phyloP scores from a whole-genome alignment of 2,888 invertebrate genomes.

The Nomada goodeniana region DNA sequence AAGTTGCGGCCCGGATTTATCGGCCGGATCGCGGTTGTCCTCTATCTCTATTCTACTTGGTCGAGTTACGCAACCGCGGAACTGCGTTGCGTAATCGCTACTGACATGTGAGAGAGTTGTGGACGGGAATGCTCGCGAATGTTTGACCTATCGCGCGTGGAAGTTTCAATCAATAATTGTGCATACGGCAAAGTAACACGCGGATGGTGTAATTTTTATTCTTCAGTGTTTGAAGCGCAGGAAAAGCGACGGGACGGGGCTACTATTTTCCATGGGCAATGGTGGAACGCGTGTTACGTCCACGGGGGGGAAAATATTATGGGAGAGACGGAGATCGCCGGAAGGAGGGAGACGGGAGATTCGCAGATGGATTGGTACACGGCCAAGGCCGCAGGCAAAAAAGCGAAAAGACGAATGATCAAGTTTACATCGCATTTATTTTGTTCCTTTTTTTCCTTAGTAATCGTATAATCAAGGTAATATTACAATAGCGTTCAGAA shows the following conservation, averaged over 20 bases:
- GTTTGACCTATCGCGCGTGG: neutral
- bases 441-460: constrained; percentile 79
- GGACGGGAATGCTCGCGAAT: neutral
- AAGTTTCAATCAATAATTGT: neutral
- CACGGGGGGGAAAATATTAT: constrained; percentile 8
- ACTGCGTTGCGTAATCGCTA: constrained; percentile 36
- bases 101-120: neutral
- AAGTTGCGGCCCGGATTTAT: constrained; percentile 46
- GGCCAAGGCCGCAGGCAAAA: constrained; percentile 76
- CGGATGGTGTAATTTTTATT: neutral
- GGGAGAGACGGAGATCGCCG: constrained; percentile 1
- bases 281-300: constrained; percentile 18
- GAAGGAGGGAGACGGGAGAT: constrained; percentile 10
- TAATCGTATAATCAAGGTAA: constrained; percentile 84
- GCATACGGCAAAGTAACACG: neutral
- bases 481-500: constrained; percentile 83
- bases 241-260: constrained; percentile 30
- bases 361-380: constrained; percentile 59
- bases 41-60: neutral
- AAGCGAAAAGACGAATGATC: constrained; percentile 77
- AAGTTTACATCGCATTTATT: constrained; percentile 83
- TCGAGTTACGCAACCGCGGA: constrained; percentile 26
- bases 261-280: constrained; percentile 26
- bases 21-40: neutral
- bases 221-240: neutral